phyloP scores from a whole-genome alignment of 2,797 vertebrate species.

The Pseudomugil gertrudae region DNA sequence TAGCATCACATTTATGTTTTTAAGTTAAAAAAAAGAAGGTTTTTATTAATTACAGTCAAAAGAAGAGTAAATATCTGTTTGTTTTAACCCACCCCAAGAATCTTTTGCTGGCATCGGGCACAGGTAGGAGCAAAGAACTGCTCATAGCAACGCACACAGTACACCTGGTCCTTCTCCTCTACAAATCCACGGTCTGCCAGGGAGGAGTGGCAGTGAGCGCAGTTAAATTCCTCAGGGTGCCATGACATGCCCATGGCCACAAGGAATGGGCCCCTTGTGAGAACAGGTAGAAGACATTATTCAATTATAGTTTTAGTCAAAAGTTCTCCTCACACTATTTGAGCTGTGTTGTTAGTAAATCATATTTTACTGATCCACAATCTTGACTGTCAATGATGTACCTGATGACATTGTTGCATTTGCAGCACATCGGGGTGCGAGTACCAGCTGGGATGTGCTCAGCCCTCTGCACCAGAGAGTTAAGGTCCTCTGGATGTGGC shows the following conservation, averaged over 20 bases:
- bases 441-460: constrained; percentile 94
- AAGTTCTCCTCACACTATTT: not conserved
- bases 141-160: constrained; percentile 94
- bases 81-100: constrained; percentile 89
- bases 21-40: not conserved
- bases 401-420: constrained; percentile 94
- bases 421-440: constrained; percentile 93
- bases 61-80: not conserved
- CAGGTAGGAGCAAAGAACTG: constrained; percentile 94
- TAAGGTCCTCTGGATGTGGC: constrained; percentile 85
- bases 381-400: constrained; percentile 44
- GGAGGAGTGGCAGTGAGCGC: constrained; percentile 90
- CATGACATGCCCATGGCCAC: constrained; percentile 97
- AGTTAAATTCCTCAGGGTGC: constrained; percentile 97
- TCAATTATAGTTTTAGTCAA: not conserved
- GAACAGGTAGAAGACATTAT: constrained; percentile 10
- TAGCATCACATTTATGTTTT: not conserved
- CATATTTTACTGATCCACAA: not conserved
- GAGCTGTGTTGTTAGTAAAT: not conserved
- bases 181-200: constrained; percentile 93
- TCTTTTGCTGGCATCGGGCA: constrained; percentile 90
- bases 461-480: constrained; percentile 91
- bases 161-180: constrained; percentile 91
- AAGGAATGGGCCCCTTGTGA: constrained; percentile 91
- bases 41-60: not conserved